Base-by-base conservation (phyloP, 1,140 invertebrate genomes). In the Drosophila varians region DNA sequence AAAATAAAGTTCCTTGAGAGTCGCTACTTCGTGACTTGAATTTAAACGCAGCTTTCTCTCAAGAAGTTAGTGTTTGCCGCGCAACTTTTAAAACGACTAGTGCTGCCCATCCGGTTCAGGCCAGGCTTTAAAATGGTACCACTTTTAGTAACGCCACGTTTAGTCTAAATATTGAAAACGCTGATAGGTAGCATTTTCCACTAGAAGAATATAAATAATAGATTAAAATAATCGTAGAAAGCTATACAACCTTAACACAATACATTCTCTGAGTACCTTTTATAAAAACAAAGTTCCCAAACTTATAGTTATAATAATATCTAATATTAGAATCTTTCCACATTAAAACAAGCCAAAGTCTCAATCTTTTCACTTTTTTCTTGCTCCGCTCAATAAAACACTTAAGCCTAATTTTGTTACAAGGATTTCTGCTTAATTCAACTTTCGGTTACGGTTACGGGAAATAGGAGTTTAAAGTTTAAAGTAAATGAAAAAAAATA, bases 381-480 rank as follows among this genome's bases (percentile, higher is more conserved):
- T 58, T 77, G 57, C 66, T 82, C 60, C 57, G 47, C 51, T 77
- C 79, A 83, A 74, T 82, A 82, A 82, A 82, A 83, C 78, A 83
- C 78, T 83, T 83, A 83, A 51, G 11, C 51, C 78, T 83, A 83
- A 60, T 77, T 77, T 83, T 83, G 78, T 83, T 83, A 83, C 70
- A 77, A 40, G 52, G 40, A 82, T 69, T 16, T 25, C 38, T 16
- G 46, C 62, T 45, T 53, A 61, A 42, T 49, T 31, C 19, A 47
- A 61, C 28, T 60, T 21, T 2, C 21, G 21, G 21, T 46, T 19
- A 36, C 14, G 46, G 21, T 19, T 43, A 65, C 26, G 48, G 21
- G 42, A 52, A 12, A 25, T 52, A 65, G 31, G 42, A 31, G 0
- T 46, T 55, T 47, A 40, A 68, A 48, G n/a, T n/a, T 42, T 55